Evolutionary conservation across 2,797 vertebrate genomes (phyloP), one percentile per base, ranked within the genome.

Genomic region (Propithecus deckenii): DNA sequence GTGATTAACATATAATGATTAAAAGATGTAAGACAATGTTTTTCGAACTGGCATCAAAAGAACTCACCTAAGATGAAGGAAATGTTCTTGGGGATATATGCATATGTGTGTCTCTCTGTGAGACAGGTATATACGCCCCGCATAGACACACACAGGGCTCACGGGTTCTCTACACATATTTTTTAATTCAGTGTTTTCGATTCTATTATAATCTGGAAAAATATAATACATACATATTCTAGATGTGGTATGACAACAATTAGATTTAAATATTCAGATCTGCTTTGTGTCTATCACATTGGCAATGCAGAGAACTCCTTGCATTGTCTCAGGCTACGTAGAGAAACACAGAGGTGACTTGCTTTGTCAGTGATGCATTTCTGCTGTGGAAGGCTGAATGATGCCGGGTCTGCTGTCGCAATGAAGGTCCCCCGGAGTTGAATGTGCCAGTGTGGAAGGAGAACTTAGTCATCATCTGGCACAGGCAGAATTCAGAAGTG

Each of bases 161-260:
- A 63, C 15, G 14, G 18, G 5, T 15, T 59, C 13, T 35, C 50
- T 65, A 43, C 7, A 20, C 35, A 3, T 17, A 65, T n/a, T 91
- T 95, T 74, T 78, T 75, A 95, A 94, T 55, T 67, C 59, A 76
- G 67, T 91, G 52, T n/a, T 69, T 89, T 94, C 15, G 52, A 86
- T 89, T 91, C 35, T 75, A 69, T 57, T 79, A 57, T 15, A 76
- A 57, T 50, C 30, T 57, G 38, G 17, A 79, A 35, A 81, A 48
- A n/a, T 20, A 8, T 25, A 83, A 81, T 32, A 14, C 43, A 81
- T 6, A n/a, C 7, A 10, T 43, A 35, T 30, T 57, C 57, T 84
- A 11, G 22, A 72, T 43, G 22, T 63, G 4, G 4, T 3, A 46
- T 7, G 57, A 72, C 23, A 38, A 79, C 32, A 32, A 7, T 50